Percentiles rank a stretch among this genome's conserved stretches.
Conservation (phyloP, 2,113 vertebrate species). For the Cyanoderma ruficeps region DNA sequence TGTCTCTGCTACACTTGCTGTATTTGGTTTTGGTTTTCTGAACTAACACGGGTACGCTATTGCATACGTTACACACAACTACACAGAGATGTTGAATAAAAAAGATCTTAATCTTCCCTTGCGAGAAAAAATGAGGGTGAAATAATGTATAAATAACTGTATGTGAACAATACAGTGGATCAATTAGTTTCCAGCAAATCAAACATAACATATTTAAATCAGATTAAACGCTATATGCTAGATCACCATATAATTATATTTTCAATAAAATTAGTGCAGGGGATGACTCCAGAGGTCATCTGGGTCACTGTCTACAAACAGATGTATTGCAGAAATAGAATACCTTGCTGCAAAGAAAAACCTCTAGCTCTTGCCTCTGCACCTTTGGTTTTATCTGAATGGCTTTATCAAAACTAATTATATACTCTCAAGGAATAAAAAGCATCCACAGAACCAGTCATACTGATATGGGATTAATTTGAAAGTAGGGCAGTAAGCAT, state of each 20-base stretch:
- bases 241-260: not conserved
- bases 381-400: constrained; percentile 58
- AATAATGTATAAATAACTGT: constrained; percentile 16
- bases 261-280: not conserved
- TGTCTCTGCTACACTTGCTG: not conserved
- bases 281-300: not conserved
- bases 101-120: constrained; percentile 37
- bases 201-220: constrained; percentile 22
- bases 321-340: constrained; percentile 12
- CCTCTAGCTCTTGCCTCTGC: constrained; percentile 8
- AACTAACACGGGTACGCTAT: not conserved
- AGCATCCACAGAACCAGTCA: constrained; percentile 60
- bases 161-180: constrained; percentile 55
- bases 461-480: constrained; percentile 62
- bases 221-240: not conserved
- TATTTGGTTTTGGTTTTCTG: not conserved
- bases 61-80: not conserved
- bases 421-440: constrained; percentile 65
- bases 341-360: constrained; percentile 15
- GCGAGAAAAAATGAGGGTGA: constrained; percentile 26
- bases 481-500: constrained; percentile 59
- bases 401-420: constrained; percentile 69
- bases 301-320: constrained; percentile 43
- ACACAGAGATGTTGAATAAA: not conserved
- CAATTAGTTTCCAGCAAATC: constrained; percentile 47